Evolutionary conservation across 2,888 invertebrate species (phyloP), one percentile per base, ranked within the genome.

Genomic region (Neuroscelio doddi): DNA sequence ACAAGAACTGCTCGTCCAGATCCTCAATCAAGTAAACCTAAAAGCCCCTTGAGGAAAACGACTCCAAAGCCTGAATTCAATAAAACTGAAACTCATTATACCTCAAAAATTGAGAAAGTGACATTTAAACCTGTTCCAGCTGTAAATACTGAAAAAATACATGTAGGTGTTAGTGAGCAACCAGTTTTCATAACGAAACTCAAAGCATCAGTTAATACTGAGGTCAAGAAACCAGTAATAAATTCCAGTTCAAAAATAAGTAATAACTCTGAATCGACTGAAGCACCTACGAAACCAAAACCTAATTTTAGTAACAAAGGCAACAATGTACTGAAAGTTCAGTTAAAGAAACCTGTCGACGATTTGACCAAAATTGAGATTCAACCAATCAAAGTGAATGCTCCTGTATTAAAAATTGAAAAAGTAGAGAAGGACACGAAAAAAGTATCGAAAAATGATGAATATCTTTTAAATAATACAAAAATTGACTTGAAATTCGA

Each of bases 151-250:
- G 71, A 74, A 32, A 81, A 79, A 56, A 62, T 27, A 38, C 63
- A 68, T 12, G 29, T 52, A 1, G 78, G 76, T 0, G 56, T 12
- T 9, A 76, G 73, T 0, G 79, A 83, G 2, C 77, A 72, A 24
- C 78, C 83, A 0, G 69, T 76, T 42, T 82, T 83, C 42, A 57
- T 87, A 30, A 89, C 89, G 1, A 90, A 90, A 83, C 83, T 90
- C 10, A 90, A 90, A 74, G 89, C 90, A 3, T 88, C 90, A 0
- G 85, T 90, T 16, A 73, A 88, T 4, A 86, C 87, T 24, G 87
- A 87, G 70, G 85, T 87, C 0, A 86, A 87, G 64, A 69, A 63
- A 12, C 34, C 67, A 2, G 29, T 64, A 1, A 68, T 63, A 0
- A 42, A 50, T 0, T 51, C 56, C 1, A 66, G 61, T 29, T 10